Evolutionary conservation across 2,888 invertebrate genomes (phyloP).

Genomic region (Leptodirus hochenwartii): DNA sequence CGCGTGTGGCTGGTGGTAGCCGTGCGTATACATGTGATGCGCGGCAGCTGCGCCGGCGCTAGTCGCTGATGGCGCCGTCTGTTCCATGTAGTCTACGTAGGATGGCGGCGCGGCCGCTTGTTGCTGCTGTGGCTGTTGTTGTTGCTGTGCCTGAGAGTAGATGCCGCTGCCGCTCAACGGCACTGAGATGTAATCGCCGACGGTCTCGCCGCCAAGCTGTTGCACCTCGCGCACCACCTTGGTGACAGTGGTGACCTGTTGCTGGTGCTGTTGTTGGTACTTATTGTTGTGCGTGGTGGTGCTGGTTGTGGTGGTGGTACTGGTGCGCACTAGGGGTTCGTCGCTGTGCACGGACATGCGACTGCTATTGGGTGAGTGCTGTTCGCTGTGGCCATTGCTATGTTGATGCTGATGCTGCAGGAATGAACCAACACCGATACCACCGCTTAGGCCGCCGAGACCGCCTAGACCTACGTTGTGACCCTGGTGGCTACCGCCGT

Average conservation of each 20-base stretch:
- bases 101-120: conserved; percentile 23
- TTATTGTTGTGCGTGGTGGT: conserved; percentile 26
- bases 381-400: conserved; percentile 46
- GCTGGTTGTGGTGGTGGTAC: conserved; percentile 49
- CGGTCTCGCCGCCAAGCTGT: conserved; percentile 36
- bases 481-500: too few relatives aligned
- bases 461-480: too few relatives aligned
- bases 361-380: conserved; percentile 41
- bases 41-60: conserved; percentile 11
- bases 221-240: conserved; percentile 48
- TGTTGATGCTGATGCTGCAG: conserved; percentile 33
- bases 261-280: not conserved
- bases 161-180: conserved; percentile 30
- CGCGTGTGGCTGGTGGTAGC: too few relatives aligned
- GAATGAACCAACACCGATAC: too few relatives aligned
- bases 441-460: conserved; percentile 23
- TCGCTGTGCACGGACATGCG: conserved; percentile 32
- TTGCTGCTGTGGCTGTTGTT: conserved; percentile 25
- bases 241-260: conserved; percentile 43
- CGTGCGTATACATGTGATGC: conserved; percentile 30
- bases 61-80: conserved; percentile 15
- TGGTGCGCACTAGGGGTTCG: conserved; percentile 37
- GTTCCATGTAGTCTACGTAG: conserved; percentile 31
- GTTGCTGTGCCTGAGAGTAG: too few relatives aligned
- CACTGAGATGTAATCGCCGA: conserved; percentile 34